These are phyloP conservation scores for Leptinotarsa juncta DNA, from an alignment of 2,888 invertebrate genomes.

Conservation along the genomic window DNA sequence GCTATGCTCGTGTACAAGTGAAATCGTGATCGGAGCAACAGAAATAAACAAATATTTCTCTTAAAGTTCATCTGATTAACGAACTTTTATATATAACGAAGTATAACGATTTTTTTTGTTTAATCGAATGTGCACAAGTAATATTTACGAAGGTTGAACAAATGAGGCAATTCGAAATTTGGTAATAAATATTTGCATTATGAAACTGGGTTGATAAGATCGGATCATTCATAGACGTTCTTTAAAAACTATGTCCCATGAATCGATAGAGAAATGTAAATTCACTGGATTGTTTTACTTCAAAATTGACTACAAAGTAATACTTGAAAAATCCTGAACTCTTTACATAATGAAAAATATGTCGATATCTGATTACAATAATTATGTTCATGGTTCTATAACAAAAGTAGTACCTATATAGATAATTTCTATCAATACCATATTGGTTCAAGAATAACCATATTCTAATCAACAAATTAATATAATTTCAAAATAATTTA, in stretches of 20 bases:
- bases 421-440: too few species aligned
- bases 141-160: slow-evolving; percentile 16
- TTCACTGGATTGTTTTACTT: too few species aligned
- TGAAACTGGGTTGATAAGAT: slow-evolving; percentile 29
- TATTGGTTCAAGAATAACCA: too few species aligned
- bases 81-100: background rate
- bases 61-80: slow-evolving; percentile 14
- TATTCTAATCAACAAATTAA: too few species aligned
- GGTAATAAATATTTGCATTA: slow-evolving; percentile 37
- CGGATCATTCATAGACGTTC: slow-evolving; percentile 25
- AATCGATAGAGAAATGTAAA: too few species aligned
- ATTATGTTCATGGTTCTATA: too few species aligned
- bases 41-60: slow-evolving; percentile 19
- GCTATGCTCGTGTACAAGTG: slow-evolving; percentile 27
- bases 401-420: too few species aligned
- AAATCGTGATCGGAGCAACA: slow-evolving; percentile 25
- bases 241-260: background rate
- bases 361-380: too few species aligned
- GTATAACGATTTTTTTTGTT: slow-evolving; percentile 21
- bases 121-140: slow-evolving; percentile 20
- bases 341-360: too few species aligned
- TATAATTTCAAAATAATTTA: too few species aligned
- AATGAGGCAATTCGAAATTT: slow-evolving; percentile 26
- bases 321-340: too few species aligned
- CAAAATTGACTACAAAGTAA: too few species aligned